Evolutionary conservation across 2,888 invertebrate species (phyloP).

Genomic region (Camptogramma bilineatum): DNA sequence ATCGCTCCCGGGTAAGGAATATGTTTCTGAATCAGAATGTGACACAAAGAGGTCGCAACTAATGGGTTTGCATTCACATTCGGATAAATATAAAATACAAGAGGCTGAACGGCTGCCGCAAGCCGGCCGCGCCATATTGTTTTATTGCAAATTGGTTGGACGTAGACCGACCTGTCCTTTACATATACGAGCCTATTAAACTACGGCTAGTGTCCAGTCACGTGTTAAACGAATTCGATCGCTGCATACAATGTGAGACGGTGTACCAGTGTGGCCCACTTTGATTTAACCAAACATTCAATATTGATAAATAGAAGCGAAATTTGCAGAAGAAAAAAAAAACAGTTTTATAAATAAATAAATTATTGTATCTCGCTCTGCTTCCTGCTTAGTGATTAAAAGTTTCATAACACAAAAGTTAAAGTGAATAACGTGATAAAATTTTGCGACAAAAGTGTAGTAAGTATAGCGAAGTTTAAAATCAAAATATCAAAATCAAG

Average conservation of each 20-base stretch:
- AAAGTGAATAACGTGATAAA: too few relatives aligned
- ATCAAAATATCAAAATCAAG: too few relatives aligned
- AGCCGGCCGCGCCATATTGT: constrained; percentile 77
- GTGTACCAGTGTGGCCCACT: constrained; percentile 27
- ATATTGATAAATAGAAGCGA: not conserved
- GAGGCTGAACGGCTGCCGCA: constrained; percentile 61
- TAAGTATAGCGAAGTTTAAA: too few relatives aligned
- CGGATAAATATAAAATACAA: constrained; percentile 65
- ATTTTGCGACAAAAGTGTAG: too few relatives aligned
- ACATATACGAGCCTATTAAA: constrained; percentile 84
- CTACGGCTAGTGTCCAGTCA: constrained; percentile 79
- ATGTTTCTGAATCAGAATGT: constrained; percentile 62
- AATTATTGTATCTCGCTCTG: too few relatives aligned
- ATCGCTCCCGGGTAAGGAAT: constrained; percentile 53
- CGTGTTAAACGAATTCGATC: constrained; percentile 84
- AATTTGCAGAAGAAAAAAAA: too few relatives aligned
- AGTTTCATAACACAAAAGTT: too few relatives aligned
- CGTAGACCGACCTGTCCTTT: constrained; percentile 82
- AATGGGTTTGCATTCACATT: constrained; percentile 61
- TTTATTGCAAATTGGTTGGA: constrained; percentile 86
- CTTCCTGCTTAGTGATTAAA: too few relatives aligned
- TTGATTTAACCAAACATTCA: not conserved
- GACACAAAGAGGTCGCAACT: constrained; percentile 65
- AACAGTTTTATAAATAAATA: too few relatives aligned
- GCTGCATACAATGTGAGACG: constrained; percentile 73